phyloP scores from a whole-genome alignment of 1,140 invertebrate species.

The Antheraea pernyi region DNA sequence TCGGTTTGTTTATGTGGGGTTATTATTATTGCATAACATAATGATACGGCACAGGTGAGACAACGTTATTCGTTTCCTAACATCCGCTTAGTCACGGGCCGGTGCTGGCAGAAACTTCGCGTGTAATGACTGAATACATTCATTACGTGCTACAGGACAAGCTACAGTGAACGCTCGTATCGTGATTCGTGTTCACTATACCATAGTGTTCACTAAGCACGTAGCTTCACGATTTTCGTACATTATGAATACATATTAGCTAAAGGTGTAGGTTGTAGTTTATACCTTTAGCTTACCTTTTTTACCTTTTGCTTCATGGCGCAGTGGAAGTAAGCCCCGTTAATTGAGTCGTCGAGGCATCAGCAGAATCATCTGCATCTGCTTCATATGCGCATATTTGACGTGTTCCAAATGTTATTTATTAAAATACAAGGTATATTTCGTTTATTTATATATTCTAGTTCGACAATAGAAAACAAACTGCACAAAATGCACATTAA shows the following conservation, averaged over 20 bases:
- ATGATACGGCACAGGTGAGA: background rate
- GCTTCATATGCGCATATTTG: no score
- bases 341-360: no score
- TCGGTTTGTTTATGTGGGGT: background rate
- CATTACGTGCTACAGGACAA: background rate
- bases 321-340: no score
- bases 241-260: background rate
- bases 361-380: no score
- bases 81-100: constrained; percentile 12
- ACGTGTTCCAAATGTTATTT: no score
- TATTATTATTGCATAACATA: background rate
- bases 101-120: background rate
- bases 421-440: no score
- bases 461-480: no score
- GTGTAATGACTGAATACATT: background rate
- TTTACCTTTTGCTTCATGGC: no score
- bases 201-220: background rate
- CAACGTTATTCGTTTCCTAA: background rate
- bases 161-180: constrained; percentile 2
- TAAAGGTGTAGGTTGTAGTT: no score
- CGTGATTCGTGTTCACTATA: background rate
- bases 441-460: no score
- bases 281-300: no score
- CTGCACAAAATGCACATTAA: no score
- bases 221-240: background rate